Evolutionary conservation across 2,888 invertebrate genomes (phyloP), one percentile per base, ranked within the genome.

Genomic region (Empis livida): DNA sequence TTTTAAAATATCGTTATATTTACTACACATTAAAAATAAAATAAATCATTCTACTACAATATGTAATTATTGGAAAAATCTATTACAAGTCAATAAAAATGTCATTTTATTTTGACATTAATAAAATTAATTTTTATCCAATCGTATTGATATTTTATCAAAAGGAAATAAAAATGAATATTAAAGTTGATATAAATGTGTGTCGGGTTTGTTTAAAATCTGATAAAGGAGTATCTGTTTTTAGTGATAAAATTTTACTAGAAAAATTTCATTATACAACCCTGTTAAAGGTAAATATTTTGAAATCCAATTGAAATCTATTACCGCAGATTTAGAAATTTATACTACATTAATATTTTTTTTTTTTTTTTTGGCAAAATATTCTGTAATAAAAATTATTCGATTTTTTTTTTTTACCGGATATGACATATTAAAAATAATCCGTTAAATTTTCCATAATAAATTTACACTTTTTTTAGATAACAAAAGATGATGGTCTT

Each of bases 201-300:
- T 63, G 63, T 40, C 56, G 63, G 5, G 59, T 62, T 37, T 63
- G 63, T 43, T 56, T 62, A 57, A 59, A 61, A 52, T 54, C 59
- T 4, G 59, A 59, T 15, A 47, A 49, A n/a, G 58, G 59, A 5
- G 40, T 44, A 32, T 56, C 58, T 10, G 46, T 62, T 5, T 51
- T 51, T 8, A 50, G 50, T 16, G 55, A 60, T 11, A 39, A 45
- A 11, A 49, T 45, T 9, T 47, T 62, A 9, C 43, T 54, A 10
- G 56, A 59, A 31, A 61, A 61, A 50, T 63, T 62, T 54, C 53
- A 57, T 48, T 61, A 57, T 52, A 56, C 56, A 48, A 63, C 63
- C 5, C 57, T 55, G 44, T 50, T 61, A 43, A 54, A 55, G 57
- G 63, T 62, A 59, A 17, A 15, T 17, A 17, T 9, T 15, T 16